Evolutionary conservation across 2,888 invertebrate species (phyloP), one percentile per base, ranked within the genome.

Genomic region (Electrophaes corylata): DNA sequence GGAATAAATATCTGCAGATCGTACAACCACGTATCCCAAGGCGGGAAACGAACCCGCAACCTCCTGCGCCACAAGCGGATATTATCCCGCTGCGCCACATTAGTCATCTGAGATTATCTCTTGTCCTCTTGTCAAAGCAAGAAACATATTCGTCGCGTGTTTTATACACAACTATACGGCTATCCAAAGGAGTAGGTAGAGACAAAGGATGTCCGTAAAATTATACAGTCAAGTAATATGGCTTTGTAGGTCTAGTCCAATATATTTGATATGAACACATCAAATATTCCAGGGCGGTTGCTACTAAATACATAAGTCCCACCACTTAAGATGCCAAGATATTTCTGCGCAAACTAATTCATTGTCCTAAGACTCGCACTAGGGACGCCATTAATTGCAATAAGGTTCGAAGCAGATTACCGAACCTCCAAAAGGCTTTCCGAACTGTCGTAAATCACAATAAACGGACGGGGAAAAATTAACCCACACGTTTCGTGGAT

Each of bases 321-420:
- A 43, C 52, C 49, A 54, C 60, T 57, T 53, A 48, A 57, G 61
- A 58, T 48, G 60, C 53, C 52, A 57, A 65, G 54, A 63, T 65
- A 63, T 64, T 62, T 57, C 59, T 48, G 41, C 44, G 59, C 39
- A 49, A 64, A 71, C 67, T 71, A 72, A 70, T 71, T 76, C 75
- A 66, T 66, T 64, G 71, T 60, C 52, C 50, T 41, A 63, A 69
- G 66, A 69, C 76, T 78, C 70, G 69, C 69, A 73, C 69, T 73
- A 69, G 78, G 64, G 78, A 78, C 78, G 76, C 81, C 86, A 88
- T 88, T 91, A 91, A 90, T 90, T 88, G 86, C 84, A 79, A 84
- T 84, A 78, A 83, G 84, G 78, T 77, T 64, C 82, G 79, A 79
- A 84, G 83, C 82, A 81, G 87, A 88, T 89, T 87, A 90, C 81